Base-by-base conservation (phyloP, 2,888 invertebrate genomes). In the Dryomyza anilis region DNA sequence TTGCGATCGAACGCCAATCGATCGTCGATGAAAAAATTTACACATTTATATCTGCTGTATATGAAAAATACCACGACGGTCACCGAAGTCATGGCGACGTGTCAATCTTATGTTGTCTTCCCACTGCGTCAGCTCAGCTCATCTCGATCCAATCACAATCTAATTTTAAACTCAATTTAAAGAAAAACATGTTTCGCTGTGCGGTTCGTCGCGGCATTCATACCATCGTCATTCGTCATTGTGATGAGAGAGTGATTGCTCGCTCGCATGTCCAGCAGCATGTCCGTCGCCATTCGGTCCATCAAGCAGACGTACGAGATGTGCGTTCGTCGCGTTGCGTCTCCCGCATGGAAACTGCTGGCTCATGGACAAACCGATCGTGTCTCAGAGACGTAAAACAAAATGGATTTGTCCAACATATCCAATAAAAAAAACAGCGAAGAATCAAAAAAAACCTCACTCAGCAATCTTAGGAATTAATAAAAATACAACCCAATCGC, bases 161-260 rank as follows among this genome's bases (percentile, higher is more conserved):
- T 66, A 67, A 69, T 69, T 69, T 66, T 69, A 64, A 67, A 69
- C 65, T 69, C 65, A 66, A 69, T 66, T 64, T 63, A 63, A 63
- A 63, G 68, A 67, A 67, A 67, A 70, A 67, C 52, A 27, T 67
- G 64, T 59, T 55, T 30, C 33, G 23, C 2, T 52, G 23, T 50
- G 27, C 10, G 62, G 63, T 30, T 53, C 58, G 61, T 48, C 69
- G 68, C 63, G 52, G 59, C 56, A 59, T 48, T 53, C 59, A 43
- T 39, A 43, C 64, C 59, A 12, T 12, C 62, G 55, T 58, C 66
- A 52, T 66, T 64, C 63, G 58, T 67, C 67, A 63, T 60, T 63
- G 64, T 63, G 60, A 65, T 60, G 68, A 62, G 43, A 61, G 46
- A 23, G 46, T 30, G 61, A 48, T n/a, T 46, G 59, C 16, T 59